Base-by-base conservation (phyloP, 2,888 invertebrate species). In the Philonicus albiceps region DNA sequence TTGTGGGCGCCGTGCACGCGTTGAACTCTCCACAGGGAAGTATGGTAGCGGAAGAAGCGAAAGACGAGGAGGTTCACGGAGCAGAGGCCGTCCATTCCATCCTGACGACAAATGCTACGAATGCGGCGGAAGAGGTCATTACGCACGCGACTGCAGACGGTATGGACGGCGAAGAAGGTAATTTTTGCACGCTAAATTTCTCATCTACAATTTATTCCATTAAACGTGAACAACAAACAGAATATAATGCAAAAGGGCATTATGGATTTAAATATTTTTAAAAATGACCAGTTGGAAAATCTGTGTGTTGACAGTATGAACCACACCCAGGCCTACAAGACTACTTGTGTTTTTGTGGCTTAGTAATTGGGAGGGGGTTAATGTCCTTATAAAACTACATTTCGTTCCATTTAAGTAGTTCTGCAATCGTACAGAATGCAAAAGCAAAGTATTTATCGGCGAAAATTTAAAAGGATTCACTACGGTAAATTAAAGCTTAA, bases 91-190 rank as follows among this genome's bases (percentile, higher is more conserved):
- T 80, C 96, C 97, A 27, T 96, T 97, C 90, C 96, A 97, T 89
- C 97, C 97, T 11, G 97, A 97, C 90, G 98, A 98, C 93, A 95
- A 97, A 88, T 98, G 98, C 92, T 98, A 98, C 91, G 98, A 98
- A 91, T 98, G 98, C 92, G 98, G 98, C 53, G 97, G 97, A 90
- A 94, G 97, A 88, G 98, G 98, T 8, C 98, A 98, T 92, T 98
- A 98, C 92, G 98, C 98, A 84, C 94, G 98, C 89, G 97, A 98
- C 91, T 98, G 98, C 92, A 94, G 95, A 87, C 94, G 96, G 88
- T 95, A 96, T 90, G 93, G 94, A 89, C 91, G 93, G 87, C 91
- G 93, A 86, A 93, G 95, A 89, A 94, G 95, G 92, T 93, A 91
- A 90, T 90, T 80, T 64, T 22, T 64, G 5, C 22, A 64, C 0